Evolutionary conservation across 2,888 invertebrate genomes (phyloP), one percentile per base, ranked within the genome.

Genomic region (Agonopterix subpropinquella): DNA sequence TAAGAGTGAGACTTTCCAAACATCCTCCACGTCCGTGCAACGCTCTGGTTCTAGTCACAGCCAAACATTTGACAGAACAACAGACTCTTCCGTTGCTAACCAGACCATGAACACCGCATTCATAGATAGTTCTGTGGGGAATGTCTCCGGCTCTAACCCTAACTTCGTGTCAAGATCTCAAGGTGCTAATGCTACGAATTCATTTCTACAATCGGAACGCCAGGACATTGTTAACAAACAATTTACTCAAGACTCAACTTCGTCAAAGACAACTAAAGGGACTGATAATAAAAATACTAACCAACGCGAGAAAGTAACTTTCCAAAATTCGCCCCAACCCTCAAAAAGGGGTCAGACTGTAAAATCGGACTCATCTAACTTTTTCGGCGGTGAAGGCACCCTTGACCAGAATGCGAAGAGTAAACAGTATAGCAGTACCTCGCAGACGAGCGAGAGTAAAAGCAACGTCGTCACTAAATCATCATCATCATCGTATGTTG

Each of bases 401-500:
- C 63, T 81, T 45, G 80, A 87, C 48, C 77, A 71, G 60, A 75
- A 78, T 61, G 52, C 61, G 0, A 77, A 80, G 46, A 70, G 73
- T 49, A 81, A 78, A 57, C 73, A 86, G 59, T 84, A 65, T 51
- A 79, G 65, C 44, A 84, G 69, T 66, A 89, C 75, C 47, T 89
- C 71, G 50, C 77, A 85, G 53, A 70, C 82, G 18, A 90, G 84
- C 54, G 89, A 91, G 61, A 79, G 89, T 60, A 88, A 88, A 65
- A 89, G 85, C 57, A 89, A 90, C 52, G 90, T 88, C 50, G 77
- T 88, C 4, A 83, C 88, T 45, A 91, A 92, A 68, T 91, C 91
- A 36, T 89, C 92, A 39, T 91, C 92, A 1, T 90, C 91, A 11
- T 92, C 92, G 11, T 92, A 92, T 62, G 90, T 91, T 36, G 89